Base-by-base conservation (phyloP, 2,888 invertebrate species). In the Leptarthrus brevirostris region DNA sequence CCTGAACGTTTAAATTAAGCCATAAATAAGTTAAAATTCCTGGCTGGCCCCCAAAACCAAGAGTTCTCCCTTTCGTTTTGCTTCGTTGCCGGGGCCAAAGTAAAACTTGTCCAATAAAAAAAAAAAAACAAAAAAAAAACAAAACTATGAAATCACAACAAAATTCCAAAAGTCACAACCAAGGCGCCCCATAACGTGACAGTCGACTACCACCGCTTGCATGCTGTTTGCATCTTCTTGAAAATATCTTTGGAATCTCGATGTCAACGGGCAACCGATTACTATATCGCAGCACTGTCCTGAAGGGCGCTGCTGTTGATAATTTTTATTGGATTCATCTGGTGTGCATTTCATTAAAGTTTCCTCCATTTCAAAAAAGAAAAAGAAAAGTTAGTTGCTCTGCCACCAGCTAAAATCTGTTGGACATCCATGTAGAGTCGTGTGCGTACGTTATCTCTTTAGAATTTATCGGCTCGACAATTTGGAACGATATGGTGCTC, bases 301-400 rank as follows among this genome's bases (percentile, higher is more conserved):
- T 40, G 61, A 61, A 61, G 61, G 61, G 61, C 61, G 61, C 56
- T 56, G 8, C 30, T 30, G 56, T 26, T 61, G 61, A 61, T 61
- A 61, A 61, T 61, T 61, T 61, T 61, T 61, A 61, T 61, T 61
- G 36, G 61, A 40, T 61, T 61, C 61, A 61, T 61, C 61, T 61
- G 61, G 40, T n/a, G 20, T 61, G 61, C 61, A 61, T 61, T 4
- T 61, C 36, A 61, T 61, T 61, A 61, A 61, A 6, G 16, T 40
- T 47, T 61, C 36, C 22, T 40, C 22, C 14, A 8, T 10, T 36
- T 16, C 10, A 16, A 18, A 18, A 20, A 61, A 58, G 30, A 56
- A 26, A 56, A 26, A 14, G 12, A 30, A 30, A 47, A 47, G 61
- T 61, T 22, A 61, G 40, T 34, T 40, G 22, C 10, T 20, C 12